Evolutionary conservation across 1,140 invertebrate genomes (phyloP).

Genomic region (Onthophagus taurus): DNA sequence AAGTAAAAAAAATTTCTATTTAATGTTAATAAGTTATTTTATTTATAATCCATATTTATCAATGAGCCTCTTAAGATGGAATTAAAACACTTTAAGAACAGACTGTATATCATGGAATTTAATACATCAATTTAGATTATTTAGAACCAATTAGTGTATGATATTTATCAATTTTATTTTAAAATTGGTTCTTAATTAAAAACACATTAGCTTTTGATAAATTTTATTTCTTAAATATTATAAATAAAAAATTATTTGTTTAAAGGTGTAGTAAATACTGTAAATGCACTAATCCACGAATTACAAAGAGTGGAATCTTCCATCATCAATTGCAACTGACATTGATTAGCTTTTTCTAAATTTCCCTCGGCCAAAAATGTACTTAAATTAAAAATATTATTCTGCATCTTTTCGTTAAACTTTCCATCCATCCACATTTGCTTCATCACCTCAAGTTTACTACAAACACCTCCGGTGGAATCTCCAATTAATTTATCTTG

Average conservation of each 20-base stretch:
- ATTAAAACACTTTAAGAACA: no score
- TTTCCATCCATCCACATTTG: slow-evolving; percentile 6
- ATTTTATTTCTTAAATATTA: no score
- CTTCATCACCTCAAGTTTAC: not conserved
- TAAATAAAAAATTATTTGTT: no score
- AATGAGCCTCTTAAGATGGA: no score
- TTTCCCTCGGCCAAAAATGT: not conserved
- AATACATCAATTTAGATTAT: no score
- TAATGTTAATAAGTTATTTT: not conserved
- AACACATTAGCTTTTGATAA: no score
- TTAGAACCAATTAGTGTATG: no score
- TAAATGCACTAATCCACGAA: slow-evolving; percentile 1
- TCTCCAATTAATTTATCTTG: not conserved
- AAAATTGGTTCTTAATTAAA: no score
- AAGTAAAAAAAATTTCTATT: slow-evolving; percentile 6
- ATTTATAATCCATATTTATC: no score
- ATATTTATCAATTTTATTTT: no score
- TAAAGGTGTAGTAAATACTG: no score
- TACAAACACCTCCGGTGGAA: not conserved
- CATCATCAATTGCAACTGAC: slow-evolving; percentile 3
- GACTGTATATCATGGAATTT: no score
- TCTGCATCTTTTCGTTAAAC: not conserved
- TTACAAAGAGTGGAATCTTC: not conserved
- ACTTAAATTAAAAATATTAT: not conserved
- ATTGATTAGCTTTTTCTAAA: slow-evolving; percentile 5